phyloP scores from a whole-genome alignment of 2,113 vertebrate species.

The Cricetomys ansorgei region DNA sequence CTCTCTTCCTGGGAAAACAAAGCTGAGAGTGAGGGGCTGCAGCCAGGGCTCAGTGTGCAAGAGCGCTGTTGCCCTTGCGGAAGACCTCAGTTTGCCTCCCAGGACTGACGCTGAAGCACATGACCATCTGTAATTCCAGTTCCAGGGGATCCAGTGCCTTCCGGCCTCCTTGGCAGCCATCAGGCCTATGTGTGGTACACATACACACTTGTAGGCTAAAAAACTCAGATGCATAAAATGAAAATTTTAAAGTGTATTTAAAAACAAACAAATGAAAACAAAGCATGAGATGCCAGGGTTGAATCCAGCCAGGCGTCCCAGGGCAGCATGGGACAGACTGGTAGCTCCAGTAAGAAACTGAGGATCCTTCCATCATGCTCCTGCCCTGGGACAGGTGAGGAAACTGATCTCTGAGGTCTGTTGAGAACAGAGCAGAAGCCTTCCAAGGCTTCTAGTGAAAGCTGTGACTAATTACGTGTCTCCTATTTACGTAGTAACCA shows the following conservation, averaged over 20 bases:
- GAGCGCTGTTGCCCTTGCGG: not conserved
- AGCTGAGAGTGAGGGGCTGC: not conserved
- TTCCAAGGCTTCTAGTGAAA: not conserved
- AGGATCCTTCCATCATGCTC: not conserved
- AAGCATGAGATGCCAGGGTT: not conserved
- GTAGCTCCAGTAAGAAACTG: not conserved
- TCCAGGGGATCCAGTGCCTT: not conserved
- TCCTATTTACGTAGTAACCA: not conserved
- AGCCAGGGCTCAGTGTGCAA: not conserved
- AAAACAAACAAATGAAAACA: not conserved
- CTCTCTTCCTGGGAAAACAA: conserved; percentile 89
- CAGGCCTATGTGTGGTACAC: not conserved
- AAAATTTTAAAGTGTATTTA: not conserved
- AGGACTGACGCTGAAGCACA: not conserved
- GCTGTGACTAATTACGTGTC: not conserved
- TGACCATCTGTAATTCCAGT: not conserved
- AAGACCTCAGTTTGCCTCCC: not conserved
- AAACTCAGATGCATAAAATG: not conserved
- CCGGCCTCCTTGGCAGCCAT: not conserved
- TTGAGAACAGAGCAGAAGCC: not conserved
- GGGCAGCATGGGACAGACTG: too few relatives aligned
- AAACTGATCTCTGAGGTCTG: not conserved
- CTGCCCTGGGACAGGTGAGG: not conserved
- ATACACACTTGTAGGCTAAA: not conserved
- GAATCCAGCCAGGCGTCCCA: not conserved